Evolutionary conservation across 2,797 vertebrate species (phyloP).

Genomic region (Trichosurus vulpecula): DNA sequence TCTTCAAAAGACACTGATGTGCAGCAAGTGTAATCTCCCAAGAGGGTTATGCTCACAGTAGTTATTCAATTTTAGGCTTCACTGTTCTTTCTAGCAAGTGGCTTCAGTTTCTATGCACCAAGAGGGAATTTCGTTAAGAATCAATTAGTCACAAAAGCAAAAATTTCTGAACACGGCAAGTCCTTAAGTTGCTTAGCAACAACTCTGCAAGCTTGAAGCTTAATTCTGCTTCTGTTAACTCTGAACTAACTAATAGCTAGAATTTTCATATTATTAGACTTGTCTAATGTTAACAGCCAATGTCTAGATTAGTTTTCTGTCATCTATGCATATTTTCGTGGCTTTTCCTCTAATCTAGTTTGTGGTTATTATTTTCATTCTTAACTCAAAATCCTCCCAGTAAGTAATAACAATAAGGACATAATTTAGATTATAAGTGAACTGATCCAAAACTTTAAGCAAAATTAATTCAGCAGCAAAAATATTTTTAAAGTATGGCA

Average conservation of each 20-base stretch:
- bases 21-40: not conserved
- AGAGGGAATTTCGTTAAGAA: constrained; percentile 71
- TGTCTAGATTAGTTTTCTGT: not conserved
- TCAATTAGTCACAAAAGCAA: constrained; percentile 74
- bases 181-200: constrained; percentile 84
- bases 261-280: constrained; percentile 47
- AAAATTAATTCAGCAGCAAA: constrained; percentile 34
- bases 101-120: constrained; percentile 68
- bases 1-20: not conserved
- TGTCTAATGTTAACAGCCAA: constrained; percentile 25
- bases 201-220: constrained; percentile 38
- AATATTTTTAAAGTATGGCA: constrained; percentile 19
- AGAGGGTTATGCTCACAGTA: rapidly evolving
- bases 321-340: constrained; percentile 46
- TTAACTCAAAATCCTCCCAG: constrained; percentile 15
- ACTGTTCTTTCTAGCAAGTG: constrained; percentile 58
- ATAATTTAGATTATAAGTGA: not conserved
- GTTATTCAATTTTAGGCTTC: constrained; percentile 52
- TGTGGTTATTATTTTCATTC: constrained; percentile 20
- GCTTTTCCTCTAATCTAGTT: constrained; percentile 51
- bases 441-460: constrained; percentile 17
- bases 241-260: constrained; percentile 44
- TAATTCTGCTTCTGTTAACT: constrained; percentile 79
- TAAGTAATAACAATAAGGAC: constrained; percentile 7
- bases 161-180: constrained; percentile 73